phyloP scores from a whole-genome alignment of 2,888 invertebrate species.

The Microdon myrmicae region DNA sequence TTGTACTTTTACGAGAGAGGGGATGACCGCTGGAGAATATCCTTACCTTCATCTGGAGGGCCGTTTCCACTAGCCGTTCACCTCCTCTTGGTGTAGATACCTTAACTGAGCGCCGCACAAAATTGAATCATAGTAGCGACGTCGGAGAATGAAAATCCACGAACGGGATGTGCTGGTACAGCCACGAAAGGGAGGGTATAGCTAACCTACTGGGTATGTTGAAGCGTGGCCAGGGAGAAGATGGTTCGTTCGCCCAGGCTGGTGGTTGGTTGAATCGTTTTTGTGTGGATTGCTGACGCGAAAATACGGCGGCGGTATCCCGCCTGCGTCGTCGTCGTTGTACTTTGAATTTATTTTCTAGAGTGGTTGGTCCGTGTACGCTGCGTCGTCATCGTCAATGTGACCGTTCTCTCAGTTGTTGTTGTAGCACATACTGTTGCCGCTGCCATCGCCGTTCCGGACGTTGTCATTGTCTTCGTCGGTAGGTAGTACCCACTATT shows the following conservation, averaged over 20 bases:
- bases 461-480: conserved; percentile 27
- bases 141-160: conserved; percentile 43
- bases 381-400: conserved; percentile 31
- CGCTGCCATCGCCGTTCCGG: conserved; percentile 28
- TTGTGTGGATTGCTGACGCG: conserved; percentile 48
- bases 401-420: conserved; percentile 24
- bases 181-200: conserved; percentile 12
- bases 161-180: conserved; percentile 33
- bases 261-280: conserved; percentile 48
- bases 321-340: conserved; percentile 49
- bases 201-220: no score
- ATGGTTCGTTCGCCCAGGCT: conserved; percentile 28
- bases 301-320: conserved; percentile 51
- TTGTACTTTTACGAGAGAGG: conserved; percentile 14
- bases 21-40: conserved; percentile 17
- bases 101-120: conserved; percentile 31
- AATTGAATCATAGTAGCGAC: conserved; percentile 51
- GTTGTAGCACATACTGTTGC: conserved; percentile 24
- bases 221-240: conserved; percentile 9
- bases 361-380: conserved; percentile 29
- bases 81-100: conserved; percentile 25
- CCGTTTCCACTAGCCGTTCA: conserved; percentile 37
- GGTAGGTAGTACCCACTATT: conserved; percentile 32
- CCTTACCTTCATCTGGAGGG: conserved; percentile 41
- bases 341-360: conserved; percentile 32